Conservation (phyloP, 1,140 invertebrate species). For the Temnothorax nylanderi region DNA sequence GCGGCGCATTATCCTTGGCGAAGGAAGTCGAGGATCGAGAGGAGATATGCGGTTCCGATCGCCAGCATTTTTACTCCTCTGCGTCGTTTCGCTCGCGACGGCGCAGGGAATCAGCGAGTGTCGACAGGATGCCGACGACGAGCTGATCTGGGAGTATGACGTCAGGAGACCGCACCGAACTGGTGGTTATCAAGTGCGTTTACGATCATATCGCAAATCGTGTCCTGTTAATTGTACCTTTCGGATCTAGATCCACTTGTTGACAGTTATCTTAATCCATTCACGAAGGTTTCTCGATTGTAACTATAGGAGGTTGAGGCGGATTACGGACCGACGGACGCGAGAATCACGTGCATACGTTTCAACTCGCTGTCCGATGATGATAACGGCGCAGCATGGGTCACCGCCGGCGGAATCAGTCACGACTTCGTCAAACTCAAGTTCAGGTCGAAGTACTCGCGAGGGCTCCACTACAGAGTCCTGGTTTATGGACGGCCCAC, state of each 20-base stretch:
- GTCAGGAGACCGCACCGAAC: slow-evolving; percentile 69
- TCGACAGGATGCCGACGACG: slow-evolving; percentile 56
- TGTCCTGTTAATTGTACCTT: background rate
- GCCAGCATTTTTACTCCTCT: slow-evolving; percentile 21
- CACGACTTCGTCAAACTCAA: slow-evolving; percentile 73
- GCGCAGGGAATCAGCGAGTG: slow-evolving; percentile 63
- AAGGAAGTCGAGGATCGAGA: background rate
- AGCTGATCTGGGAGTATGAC: slow-evolving; percentile 77
- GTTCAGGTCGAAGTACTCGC: slow-evolving; percentile 71
- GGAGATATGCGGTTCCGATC: slow-evolving; percentile 1
- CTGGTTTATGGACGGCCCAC: slow-evolving; percentile 71
- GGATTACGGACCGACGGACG: slow-evolving; percentile 72
- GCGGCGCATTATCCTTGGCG: background rate
- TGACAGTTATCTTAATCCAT: background rate
- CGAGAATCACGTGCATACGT: slow-evolving; percentile 74
- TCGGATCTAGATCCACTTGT: background rate
- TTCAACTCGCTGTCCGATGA: slow-evolving; percentile 71
- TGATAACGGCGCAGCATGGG: slow-evolving; percentile 71
- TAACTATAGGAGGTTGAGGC: slow-evolving; percentile 73
- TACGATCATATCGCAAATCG: background rate
- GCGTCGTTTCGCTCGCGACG: background rate
- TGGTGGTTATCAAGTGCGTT: slow-evolving; percentile 69
- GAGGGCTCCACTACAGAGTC: slow-evolving; percentile 73
- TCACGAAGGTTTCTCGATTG: slow-evolving; percentile 16
- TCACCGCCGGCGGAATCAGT: slow-evolving; percentile 74